Evolutionary conservation across 2,113 vertebrate species (phyloP).

Genomic region (Calidris pygmaea): DNA sequence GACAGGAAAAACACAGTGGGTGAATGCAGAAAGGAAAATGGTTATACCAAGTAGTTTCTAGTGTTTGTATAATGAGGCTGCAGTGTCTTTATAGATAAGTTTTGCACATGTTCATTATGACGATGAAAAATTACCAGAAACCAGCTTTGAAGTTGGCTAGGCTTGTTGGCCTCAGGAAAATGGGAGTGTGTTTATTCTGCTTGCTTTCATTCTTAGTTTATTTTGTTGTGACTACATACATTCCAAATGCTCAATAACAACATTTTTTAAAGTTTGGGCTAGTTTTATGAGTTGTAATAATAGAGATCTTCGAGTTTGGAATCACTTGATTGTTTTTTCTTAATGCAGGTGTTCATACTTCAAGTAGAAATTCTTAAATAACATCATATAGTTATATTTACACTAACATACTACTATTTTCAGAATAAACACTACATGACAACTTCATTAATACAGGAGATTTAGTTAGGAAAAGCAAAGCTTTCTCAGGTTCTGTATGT

Average conservation of each 20-base stretch:
- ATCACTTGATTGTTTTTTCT: not conserved
- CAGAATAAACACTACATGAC: not conserved
- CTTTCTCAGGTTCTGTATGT: not conserved
- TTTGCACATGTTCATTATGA: not conserved
- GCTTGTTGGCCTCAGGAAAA: slow-evolving; percentile 7
- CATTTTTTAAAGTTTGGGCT: not conserved
- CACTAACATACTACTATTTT: not conserved
- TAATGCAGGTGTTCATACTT: not conserved
- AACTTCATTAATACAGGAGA: not conserved
- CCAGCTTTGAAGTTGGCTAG: not conserved
- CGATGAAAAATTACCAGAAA: not conserved
- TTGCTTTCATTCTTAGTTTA: not conserved
- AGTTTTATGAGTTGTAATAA: not conserved
- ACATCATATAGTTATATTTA: not conserved
- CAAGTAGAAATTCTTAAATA: not conserved
- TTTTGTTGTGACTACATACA: not conserved
- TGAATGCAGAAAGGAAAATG: not conserved
- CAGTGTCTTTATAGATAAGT: not conserved
- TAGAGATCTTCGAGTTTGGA: not conserved
- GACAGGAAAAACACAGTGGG: not conserved
- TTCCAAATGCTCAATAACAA: not conserved
- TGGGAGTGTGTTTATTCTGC: not conserved
- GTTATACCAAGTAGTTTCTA: not conserved
- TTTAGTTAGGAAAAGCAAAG: not conserved
- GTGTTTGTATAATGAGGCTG: not conserved